Base-by-base conservation (phyloP, 53 echinoderm and acorn worm species). In the Patiria pectinifera region DNA sequence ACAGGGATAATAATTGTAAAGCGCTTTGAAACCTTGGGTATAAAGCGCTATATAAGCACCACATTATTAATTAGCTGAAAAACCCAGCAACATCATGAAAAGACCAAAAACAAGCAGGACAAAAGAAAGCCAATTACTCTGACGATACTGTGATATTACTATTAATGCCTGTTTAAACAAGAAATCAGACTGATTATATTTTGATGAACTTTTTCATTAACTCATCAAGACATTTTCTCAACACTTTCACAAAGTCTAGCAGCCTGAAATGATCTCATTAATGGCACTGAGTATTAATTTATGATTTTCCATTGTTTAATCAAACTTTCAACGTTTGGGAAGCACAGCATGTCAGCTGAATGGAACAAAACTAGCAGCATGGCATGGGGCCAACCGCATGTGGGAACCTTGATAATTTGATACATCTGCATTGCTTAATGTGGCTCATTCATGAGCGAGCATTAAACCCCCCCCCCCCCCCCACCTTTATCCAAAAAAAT, bases 161-260 rank as follows among this genome's bases (percentile, higher is more conserved):
- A 66, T 3, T 15, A 11, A 16, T 66, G 10, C 66, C 66, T 11
- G 15, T 66, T 7, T 15, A 16, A 66, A 66, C 14, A 66, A 11
- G 10, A 18, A 18, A 3, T 66, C 10, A 2, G 66, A 66, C 66
- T 66, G 22, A 24, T 74, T 23, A 74, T 74, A 6, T 24, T 74
- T 74, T 74, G 74, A 74, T 74, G 22, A 74, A 23, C 69, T 74
- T 74, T 74, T 74, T 23, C 74, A n/a, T 74, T 74, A 74, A n/a
- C 74, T 23, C 24, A 3, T 74, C 74, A 74, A 18, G 74, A 23
- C 6, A 74, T 74, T 6, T 14, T 74, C 22, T 74, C 24, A n/a
- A 74, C 74, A 74, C 24, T 74, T 74, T 74, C 74, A 23, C 74
- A 74, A 74, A 74, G 8, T 74, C 24, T 21, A 10, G 9, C 74